Base-by-base conservation (phyloP, 30 jellyfish, hydroid and myxozoan species). In the Chrysaora quinquecirrha region DNA sequence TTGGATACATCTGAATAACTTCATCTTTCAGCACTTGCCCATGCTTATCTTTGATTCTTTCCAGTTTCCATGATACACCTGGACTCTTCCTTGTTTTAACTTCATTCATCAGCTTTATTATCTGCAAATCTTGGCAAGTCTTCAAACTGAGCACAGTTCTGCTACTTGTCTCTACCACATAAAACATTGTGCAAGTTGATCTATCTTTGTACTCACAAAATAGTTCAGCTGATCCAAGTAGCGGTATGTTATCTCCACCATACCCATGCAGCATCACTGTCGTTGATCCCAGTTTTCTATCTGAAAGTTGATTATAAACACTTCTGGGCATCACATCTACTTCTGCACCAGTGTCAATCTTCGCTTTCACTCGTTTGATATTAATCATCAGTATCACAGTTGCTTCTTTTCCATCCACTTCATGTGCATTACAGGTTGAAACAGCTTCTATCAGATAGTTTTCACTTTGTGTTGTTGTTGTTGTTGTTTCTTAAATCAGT, bases 291-390 rank as follows among this genome's bases (percentile, higher is more conserved):
- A 60, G 73, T n/a, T 60, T 27, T 20, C 21, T 60, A 6, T 6
- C 18, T 9, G 12, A 22, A 7, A 31, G 25, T 27, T 67, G 69
- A 7, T 67, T 46, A 31, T 27, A 67, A 3, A 10, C 20, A 9
- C 71, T 21, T 67, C 25, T 27, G 12, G 9, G 69, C 72, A 67
- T 10, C 31, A 67, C 69, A 67, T 67, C 21, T 21, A 27, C 80
- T 67, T 67, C 80, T 9, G 80, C 65, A n/a, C 80, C 80, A 21
- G 80, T 10, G 20, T 30, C 65, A 67, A 67, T 67, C 21, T 67
- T 67, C 10, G 19, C 71, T 4, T 31, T 14, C 67, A 67, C 72
- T 6, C 4, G 9, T 4, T 31, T 4, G 72, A 9, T 27, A 30
- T 67, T 67, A 30, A 67, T 67, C 25, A 9, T 7, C 6, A 67